phyloP scores from a whole-genome alignment of 53 echinoderm and acorn worm species.

The Echinarachnius parma region DNA sequence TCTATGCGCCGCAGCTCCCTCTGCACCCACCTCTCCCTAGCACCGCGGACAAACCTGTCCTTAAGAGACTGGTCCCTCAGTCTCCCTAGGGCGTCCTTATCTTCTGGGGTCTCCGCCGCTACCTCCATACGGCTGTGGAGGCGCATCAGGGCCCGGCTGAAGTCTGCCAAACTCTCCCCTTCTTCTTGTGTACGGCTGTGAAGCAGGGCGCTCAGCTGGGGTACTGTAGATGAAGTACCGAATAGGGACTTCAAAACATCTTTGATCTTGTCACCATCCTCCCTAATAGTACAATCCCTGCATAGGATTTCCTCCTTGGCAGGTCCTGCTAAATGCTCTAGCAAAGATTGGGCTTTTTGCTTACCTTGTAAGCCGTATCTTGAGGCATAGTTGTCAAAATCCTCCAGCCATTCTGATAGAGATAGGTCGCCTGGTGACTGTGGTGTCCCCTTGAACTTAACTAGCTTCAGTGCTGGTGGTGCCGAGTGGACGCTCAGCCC shows the following conservation, averaged over 20 bases:
- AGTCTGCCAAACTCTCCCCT: conserved; percentile 5
- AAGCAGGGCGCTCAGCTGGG: background rate
- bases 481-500: no score
- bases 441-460: conserved; percentile 4
- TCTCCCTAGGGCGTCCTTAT: background rate
- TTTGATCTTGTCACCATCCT: background rate
- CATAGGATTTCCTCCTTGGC: conserved; percentile 21
- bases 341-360: background rate
- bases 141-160: conserved; percentile 16
- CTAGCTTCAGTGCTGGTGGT: no score
- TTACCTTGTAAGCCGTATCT: background rate
- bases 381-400: background rate
- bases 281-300: background rate
- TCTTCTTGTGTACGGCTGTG: conserved; percentile 12
- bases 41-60: conserved; percentile 9
- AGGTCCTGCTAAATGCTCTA: conserved; percentile 20
- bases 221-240: conserved; percentile 1
- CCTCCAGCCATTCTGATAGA: conserved; percentile 29
- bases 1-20: conserved; percentile 33
- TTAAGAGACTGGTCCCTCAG: conserved; percentile 13
- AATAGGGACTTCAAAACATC: background rate
- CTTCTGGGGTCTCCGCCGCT: conserved; percentile 8
- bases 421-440: background rate
- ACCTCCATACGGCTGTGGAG: conserved; percentile 15
- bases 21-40: conserved; percentile 25